Percentiles rank a stretch among this genome's conserved stretches.
These are phyloP conservation scores for Diabrotica virgifera DNA, from an alignment of 1,140 invertebrate species.

Conservation along the genomic window DNA sequence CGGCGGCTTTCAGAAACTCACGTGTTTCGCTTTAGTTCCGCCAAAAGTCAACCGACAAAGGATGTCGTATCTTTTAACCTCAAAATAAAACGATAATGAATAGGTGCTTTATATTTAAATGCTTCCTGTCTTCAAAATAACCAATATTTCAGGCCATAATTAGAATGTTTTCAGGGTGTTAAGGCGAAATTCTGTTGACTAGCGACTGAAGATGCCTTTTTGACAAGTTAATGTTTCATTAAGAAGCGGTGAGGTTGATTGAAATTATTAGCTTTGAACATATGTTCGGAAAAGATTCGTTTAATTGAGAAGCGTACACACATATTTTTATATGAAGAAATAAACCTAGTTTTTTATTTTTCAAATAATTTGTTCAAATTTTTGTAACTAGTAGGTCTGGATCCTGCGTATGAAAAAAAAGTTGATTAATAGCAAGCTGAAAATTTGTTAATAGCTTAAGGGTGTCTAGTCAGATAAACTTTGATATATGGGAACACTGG, in stretches of 20 bases:
- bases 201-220: background rate
- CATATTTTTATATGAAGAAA: too few relatives aligned
- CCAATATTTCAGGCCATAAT: slow-evolving; percentile 20
- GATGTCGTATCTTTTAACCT: slow-evolving; percentile 22
- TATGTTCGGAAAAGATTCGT: background rate
- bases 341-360: too few relatives aligned
- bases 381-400: too few relatives aligned
- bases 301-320: too few relatives aligned
- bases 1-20: slow-evolving; percentile 19
- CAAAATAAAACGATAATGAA: slow-evolving; percentile 23
- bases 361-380: too few relatives aligned
- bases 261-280: background rate
- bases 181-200: background rate
- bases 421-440: too few relatives aligned
- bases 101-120: slow-evolving; percentile 24
- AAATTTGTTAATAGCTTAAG: too few relatives aligned
- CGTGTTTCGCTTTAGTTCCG: slow-evolving; percentile 26
- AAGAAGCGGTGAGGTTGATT: background rate
- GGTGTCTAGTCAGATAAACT: too few relatives aligned
- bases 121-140: slow-evolving; percentile 24
- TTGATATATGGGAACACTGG: too few relatives aligned
- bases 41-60: slow-evolving; percentile 18
- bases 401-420: too few relatives aligned
- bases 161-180: slow-evolving; percentile 4
- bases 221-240: background rate